Percentiles rank a stretch among this genome's conserved stretches.
phyloP scores from a whole-genome alignment of 2,113 vertebrate species.

The Lipophrys pholis region DNA sequence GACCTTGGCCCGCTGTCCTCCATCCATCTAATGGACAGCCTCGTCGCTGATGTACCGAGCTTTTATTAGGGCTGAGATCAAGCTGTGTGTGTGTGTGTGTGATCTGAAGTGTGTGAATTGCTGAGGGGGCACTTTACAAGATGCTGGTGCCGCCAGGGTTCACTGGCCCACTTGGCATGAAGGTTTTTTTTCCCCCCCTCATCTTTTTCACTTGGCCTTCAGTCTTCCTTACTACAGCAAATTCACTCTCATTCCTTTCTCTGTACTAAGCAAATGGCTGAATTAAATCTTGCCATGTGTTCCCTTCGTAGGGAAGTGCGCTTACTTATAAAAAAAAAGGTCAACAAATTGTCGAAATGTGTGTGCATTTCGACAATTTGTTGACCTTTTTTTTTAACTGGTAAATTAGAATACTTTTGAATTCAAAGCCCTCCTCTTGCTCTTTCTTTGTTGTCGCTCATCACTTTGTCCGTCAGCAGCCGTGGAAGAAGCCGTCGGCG shows the following conservation, averaged over 20 bases:
- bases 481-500: constrained; percentile 24
- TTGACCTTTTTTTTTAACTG: no score
- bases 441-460: background rate
- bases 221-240: background rate
- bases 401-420: no score
- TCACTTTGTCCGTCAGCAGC: constrained; percentile 10
- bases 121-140: constrained; percentile 65
- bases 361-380: no score
- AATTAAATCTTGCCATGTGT: no score
- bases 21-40: constrained; percentile 62
- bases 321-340: no score
- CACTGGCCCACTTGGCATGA: constrained; percentile 58
- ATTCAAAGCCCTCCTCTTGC: background rate
- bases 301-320: no score
- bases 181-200: constrained; percentile 11
- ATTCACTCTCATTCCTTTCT: background rate
- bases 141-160: constrained; percentile 51
- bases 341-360: no score
- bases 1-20: constrained; percentile 53
- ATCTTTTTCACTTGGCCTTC: constrained; percentile 6
- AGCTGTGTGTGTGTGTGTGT: constrained; percentile 15
- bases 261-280: no score
- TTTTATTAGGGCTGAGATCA: constrained; percentile 48
- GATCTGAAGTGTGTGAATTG: constrained; percentile 20
- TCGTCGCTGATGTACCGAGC: constrained; percentile 28